Base-by-base conservation (phyloP, 2,888 invertebrate genomes). In the Torymus aiolomorphi region DNA sequence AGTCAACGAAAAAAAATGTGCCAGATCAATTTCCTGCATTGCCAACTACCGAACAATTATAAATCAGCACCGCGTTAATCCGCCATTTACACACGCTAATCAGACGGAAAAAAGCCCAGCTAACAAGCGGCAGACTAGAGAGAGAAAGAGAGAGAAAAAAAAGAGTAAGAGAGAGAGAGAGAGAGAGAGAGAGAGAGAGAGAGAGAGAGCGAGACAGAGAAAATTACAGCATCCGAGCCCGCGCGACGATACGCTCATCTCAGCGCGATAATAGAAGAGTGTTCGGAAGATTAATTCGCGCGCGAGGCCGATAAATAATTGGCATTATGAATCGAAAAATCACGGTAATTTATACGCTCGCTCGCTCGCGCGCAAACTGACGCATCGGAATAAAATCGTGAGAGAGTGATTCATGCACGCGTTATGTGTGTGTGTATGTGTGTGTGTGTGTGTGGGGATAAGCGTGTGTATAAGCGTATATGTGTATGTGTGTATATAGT, bases 341-440 rank as follows among this genome's bases (percentile, higher is more conserved):
- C 13, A 14, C 49, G 42, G 52, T 75, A 75, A 79, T 70, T 70
- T 75, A 79, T 63, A 63, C 49, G 52, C 13, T 54, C 54, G 51
- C 8, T 42, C 42, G 42, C 8, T 51, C 54, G 52, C 18, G 12
- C 72, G 10, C 14, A 42, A 42, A 69, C 78, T 62, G 69, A 73
- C 78, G 78, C 78, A 78, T 78, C 67, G 62, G 78, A 73, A 69
- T 78, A 69, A 78, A 73, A 73, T 72, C 73, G 66, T 66, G 75
- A 75, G 65, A 75, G 79, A 65, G 69, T 79, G 79, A 79, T 79
- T 79, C 79, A 79, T 75, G 52, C 65, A 24, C 5, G 11, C 57
- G 18, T 42, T 42, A 42, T 42, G 42, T 42, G 42, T 42, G 42
- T 31, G 5, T 20, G 42, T 42, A 42, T 42, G 8, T 42, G 42